Evolutionary conservation across 2,888 invertebrate genomes (phyloP).

Genomic region (Holacanthella duospinosa): DNA sequence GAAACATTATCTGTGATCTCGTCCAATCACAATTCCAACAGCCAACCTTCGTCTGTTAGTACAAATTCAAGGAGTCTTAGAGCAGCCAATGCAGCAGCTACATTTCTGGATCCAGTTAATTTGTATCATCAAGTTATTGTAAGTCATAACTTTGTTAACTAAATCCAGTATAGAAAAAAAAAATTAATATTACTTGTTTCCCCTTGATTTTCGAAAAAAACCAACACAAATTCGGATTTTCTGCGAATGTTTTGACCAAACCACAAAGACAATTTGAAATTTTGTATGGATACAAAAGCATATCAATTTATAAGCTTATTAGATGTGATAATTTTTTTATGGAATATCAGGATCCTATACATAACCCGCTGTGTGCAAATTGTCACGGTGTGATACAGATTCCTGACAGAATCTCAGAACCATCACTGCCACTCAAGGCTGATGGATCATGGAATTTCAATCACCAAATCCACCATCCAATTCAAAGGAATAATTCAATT

Average conservation of each 20-base stretch:
- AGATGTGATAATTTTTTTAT: too few relatives aligned
- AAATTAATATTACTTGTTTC: too few relatives aligned
- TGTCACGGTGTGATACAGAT: neutral
- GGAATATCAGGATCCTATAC: neutral
- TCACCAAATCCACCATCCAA: neutral
- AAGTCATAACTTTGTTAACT: neutral
- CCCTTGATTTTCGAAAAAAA: too few relatives aligned
- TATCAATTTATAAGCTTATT: too few relatives aligned
- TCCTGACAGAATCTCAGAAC: neutral
- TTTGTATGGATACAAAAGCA: too few relatives aligned
- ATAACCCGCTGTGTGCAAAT: neutral
- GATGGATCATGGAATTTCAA: neutral
- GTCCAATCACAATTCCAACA: neutral
- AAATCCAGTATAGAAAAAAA: neutral
- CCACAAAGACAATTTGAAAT: too few relatives aligned
- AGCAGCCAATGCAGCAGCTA: neutral
- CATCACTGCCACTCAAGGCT: neutral
- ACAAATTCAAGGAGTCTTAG: neutral
- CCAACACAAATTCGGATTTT: too few relatives aligned
- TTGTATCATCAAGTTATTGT: neutral
- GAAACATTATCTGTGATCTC: neutral
- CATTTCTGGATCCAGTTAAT: neutral
- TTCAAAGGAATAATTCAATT: conserved; percentile 6
- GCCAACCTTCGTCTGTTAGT: neutral
- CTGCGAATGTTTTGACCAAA: too few relatives aligned